Evolutionary conservation across 2,888 invertebrate genomes (phyloP).

Genomic region (Leucophora obtusa): DNA sequence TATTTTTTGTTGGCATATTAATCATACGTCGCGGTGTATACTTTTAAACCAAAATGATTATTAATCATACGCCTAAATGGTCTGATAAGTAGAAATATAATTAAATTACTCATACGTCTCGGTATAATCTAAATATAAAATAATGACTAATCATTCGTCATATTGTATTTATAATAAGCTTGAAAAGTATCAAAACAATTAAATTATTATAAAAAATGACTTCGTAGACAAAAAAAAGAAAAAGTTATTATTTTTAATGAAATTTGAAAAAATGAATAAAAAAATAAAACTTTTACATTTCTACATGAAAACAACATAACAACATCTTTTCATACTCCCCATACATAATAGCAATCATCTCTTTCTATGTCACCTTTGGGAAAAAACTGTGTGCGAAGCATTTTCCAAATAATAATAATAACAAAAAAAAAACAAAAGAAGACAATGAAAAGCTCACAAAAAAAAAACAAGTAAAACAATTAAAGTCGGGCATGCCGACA

Average conservation of each 20-base stretch:
- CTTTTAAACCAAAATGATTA: neutral
- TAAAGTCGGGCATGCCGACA: too few species aligned
- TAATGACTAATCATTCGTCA: too few species aligned
- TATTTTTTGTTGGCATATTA: too few species aligned
- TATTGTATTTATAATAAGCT: neutral
- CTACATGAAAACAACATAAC: neutral
- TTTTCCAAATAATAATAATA: conserved; percentile 11
- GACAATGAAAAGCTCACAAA: neutral
- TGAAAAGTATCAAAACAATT: neutral
- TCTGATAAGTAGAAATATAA: too few species aligned
- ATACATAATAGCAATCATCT: conserved; percentile 39
- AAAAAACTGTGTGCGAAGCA: conserved; percentile 10
- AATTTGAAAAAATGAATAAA: neutral
- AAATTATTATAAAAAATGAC: neutral
- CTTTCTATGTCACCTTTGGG: conserved; percentile 41
- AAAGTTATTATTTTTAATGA: neutral
- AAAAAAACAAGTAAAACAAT: too few species aligned
- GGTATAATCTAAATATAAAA: too few species aligned
- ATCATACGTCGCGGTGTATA: too few species aligned
- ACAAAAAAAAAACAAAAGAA: conserved; percentile 8
- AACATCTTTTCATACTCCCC: conserved; percentile 3
- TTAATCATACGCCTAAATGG: neutral
- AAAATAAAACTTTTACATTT: neutral
- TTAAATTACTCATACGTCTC: too few species aligned
- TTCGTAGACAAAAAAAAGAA: neutral